A percentile compares a stretch with the other conserved stretches of the same genome.
phyloP scores from a whole-genome alignment of 2,113 vertebrate genomes.

The Notarius lentiginosus region DNA sequence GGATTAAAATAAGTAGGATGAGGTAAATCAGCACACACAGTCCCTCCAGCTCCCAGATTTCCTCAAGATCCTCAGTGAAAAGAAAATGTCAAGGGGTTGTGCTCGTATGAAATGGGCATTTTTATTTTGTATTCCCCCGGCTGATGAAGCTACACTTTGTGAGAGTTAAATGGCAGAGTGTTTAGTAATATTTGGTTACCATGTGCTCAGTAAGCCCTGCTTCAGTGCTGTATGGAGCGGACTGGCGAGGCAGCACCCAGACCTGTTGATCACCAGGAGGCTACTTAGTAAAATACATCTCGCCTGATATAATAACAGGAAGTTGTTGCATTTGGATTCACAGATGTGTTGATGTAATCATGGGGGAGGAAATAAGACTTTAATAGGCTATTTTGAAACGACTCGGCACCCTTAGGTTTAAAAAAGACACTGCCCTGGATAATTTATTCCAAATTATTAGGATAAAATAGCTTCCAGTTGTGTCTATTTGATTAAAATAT shows the following conservation, averaged over 20 bases:
- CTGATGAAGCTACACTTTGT: neutral
- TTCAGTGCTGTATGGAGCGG: conserved; percentile 20
- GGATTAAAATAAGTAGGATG: neutral
- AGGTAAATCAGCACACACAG: neutral
- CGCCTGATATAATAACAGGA: neutral
- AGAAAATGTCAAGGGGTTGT: neutral
- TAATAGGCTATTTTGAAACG: neutral
- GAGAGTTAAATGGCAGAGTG: no score
- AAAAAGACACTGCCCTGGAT: neutral
- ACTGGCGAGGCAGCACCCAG: neutral
- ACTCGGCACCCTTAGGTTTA: no score
- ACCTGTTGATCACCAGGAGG: conserved; percentile 49
- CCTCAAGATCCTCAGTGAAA: neutral
- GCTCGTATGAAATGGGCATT: neutral
- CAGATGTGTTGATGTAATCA: no score
- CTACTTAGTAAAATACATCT: neutral
- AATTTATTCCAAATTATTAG: neutral
- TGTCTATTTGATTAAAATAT: neutral
- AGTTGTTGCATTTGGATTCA: no score
- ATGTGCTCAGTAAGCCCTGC: neutral
- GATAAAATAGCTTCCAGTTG: no score
- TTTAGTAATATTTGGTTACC: neutral
- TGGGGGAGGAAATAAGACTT: neutral
- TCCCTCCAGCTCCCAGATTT: neutral
- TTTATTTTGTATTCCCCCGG: neutral